Base-by-base conservation (phyloP, 2,888 invertebrate genomes). In the Stenodera caucasica region DNA sequence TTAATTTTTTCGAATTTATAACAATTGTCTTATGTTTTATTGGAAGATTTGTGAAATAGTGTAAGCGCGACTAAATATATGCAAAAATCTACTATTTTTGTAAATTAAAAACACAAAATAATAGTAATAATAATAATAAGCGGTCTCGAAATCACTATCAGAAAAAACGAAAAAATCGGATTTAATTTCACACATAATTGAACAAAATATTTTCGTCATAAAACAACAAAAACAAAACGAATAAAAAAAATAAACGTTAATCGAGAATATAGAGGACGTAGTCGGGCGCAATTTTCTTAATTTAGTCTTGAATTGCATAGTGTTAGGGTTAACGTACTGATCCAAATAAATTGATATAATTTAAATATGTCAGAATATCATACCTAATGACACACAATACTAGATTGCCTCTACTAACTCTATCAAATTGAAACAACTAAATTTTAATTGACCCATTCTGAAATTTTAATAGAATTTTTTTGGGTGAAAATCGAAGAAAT, bases 161-260 rank as follows among this genome's bases (percentile, higher is more conserved):
- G 55, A 54, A 58, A 53, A 57, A 55, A 53, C 49, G 49, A 53
- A 62, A 64, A 60, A 64, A 50, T 45, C 54, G 35, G 58, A 61
- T 61, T 67, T 64, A 67, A 67, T 70, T 68, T 70, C 68, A 68
- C 68, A 69, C 68, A 68, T 70, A 67, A 67, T 70, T 70, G 65
- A 66, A 66, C 68, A 64, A 61, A 66, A 67, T 64, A 67, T 68
- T 68, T 68, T 68, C 64, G 66, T 61, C 57, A 61, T 59, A 61
- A 61, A 64, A 67, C 64, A 69, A 64, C 65, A 67, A 67, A 63
- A 63, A 65, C 67, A 55, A 45, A 37, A 37, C n/a, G 6, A n/a
- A 40, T 40, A n/a, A n/a, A n/a, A n/a, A n/a, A n/a, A n/a, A n/a
- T n/a, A n/a, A 45, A 45, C 15, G 18, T 67, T 70, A 70, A 70